These are phyloP conservation scores for Limnephilus marmoratus DNA, from an alignment of 2,888 invertebrate species.

Conservation along the genomic window DNA sequence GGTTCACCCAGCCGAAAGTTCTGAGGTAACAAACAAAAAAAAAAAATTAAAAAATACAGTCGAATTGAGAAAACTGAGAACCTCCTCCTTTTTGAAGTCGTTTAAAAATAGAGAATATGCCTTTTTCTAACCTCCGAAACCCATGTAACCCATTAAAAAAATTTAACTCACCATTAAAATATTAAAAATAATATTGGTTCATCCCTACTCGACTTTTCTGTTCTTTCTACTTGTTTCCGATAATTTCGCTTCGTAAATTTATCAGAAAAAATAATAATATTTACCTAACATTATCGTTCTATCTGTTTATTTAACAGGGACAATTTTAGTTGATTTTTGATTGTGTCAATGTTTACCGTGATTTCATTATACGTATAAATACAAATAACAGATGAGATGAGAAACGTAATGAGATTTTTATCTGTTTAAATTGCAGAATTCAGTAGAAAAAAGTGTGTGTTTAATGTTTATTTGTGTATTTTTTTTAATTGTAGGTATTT, in stretches of 20 bases:
- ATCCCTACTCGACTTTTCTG: neutral
- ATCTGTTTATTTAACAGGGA: neutral
- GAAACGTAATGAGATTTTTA: constrained; percentile 3
- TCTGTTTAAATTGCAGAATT: neutral
- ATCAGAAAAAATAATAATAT: neutral
- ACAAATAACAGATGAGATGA: constrained; percentile 3
- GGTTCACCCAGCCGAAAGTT: too few species aligned
- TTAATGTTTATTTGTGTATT: neutral
- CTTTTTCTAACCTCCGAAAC: too few species aligned
- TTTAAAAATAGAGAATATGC: too few species aligned
- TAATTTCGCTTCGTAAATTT: neutral
- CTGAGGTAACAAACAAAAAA: too few species aligned
- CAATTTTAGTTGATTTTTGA: constrained; percentile 10
- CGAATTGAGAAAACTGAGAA: too few species aligned
- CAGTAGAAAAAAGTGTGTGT: neutral
- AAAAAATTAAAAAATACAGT: too few species aligned
- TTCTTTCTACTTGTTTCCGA: neutral
- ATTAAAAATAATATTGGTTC: too few species aligned
- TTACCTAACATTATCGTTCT: neutral
- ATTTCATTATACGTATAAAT: neutral
- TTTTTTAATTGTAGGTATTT: neutral
- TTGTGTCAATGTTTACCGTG: neutral
- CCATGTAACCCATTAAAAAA: too few species aligned
- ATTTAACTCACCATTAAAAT: too few species aligned
- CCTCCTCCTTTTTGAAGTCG: too few species aligned